Conservation (phyloP, 1,140 invertebrate species). For the Contarinia nasturtii region DNA sequence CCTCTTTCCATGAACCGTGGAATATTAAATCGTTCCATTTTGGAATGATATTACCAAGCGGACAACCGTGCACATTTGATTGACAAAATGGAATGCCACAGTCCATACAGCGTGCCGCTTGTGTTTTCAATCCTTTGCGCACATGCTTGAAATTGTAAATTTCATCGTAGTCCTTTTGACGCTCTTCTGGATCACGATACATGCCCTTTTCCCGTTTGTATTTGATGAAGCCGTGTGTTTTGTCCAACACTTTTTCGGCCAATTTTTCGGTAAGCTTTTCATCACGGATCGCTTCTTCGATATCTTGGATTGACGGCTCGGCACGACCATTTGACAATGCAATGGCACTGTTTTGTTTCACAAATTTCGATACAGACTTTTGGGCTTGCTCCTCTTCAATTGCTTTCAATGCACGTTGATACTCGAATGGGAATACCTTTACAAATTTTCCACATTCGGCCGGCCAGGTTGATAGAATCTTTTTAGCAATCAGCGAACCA, state of each 20-base stretch:
- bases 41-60: constrained; percentile 95
- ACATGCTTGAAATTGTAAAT: constrained; percentile 80
- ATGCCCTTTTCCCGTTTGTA: constrained; percentile 72
- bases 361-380: constrained; percentile 16
- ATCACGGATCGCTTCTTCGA: constrained; percentile 71
- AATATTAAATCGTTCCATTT: constrained; percentile 98
- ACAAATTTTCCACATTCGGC: constrained; percentile 61
- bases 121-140: constrained; percentile 67
- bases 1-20: constrained; percentile 89
- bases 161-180: constrained; percentile 91
- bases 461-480: constrained; percentile 69
- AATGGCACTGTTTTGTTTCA: constrained; percentile 22
- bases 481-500: constrained; percentile 63
- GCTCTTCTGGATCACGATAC: constrained; percentile 66
- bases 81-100: constrained; percentile 99
- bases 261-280: constrained; percentile 55
- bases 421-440: constrained; percentile 97
- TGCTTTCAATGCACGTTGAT: constrained; percentile 73
- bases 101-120: constrained; percentile 97
- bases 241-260: constrained; percentile 67
- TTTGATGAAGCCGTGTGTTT: constrained; percentile 88
- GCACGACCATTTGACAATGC: constrained; percentile 27
- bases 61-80: constrained; percentile 80
- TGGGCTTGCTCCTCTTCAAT: constrained; percentile 35
- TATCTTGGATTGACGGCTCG: constrained; percentile 48